A percentile compares a stretch with the other conserved stretches of the same genome.
phyloP scores from a whole-genome alignment of 2,797 vertebrate genomes.

The Syndactyla subalaris region DNA sequence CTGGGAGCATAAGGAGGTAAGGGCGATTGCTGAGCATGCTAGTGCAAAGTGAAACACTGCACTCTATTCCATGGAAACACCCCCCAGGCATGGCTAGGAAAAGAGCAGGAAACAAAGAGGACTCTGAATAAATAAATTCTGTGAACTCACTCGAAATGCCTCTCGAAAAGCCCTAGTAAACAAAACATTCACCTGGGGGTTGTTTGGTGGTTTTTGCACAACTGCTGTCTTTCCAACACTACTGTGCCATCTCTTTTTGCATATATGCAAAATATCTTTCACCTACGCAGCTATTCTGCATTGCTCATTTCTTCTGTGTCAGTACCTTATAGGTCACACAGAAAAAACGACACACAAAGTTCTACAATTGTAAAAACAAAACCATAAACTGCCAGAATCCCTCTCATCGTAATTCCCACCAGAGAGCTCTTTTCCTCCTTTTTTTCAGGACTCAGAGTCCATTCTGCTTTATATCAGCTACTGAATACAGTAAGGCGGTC shows the following conservation, averaged over 20 bases:
- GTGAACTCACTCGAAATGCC: not conserved
- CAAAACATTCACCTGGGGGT: conserved; percentile 7
- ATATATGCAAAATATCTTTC: not conserved
- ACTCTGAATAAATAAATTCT: conserved; percentile 33
- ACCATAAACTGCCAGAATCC: not conserved
- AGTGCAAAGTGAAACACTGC: not conserved
- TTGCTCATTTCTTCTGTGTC: not conserved
- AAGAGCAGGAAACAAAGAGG: conserved; percentile 54
- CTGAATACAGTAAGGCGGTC: not conserved
- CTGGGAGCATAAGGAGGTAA: not conserved
- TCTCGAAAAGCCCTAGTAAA: not conserved
- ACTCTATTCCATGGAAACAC: conserved; percentile 5
- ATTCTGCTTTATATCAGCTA: not conserved
- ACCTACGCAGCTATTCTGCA: not conserved
- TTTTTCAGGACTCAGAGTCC: not conserved
- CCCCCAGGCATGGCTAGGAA: not conserved
- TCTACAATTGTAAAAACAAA: not conserved
- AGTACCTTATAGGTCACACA: not conserved
- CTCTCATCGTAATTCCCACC: not conserved
- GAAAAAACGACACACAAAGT: not conserved
- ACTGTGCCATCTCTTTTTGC: not conserved
- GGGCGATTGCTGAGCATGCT: not conserved
- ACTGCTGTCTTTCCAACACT: not conserved
- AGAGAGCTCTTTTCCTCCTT: not conserved
- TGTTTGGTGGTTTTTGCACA: not conserved